Conservation (phyloP, 2,888 invertebrate genomes). For the Polylopha cassiicola region DNA sequence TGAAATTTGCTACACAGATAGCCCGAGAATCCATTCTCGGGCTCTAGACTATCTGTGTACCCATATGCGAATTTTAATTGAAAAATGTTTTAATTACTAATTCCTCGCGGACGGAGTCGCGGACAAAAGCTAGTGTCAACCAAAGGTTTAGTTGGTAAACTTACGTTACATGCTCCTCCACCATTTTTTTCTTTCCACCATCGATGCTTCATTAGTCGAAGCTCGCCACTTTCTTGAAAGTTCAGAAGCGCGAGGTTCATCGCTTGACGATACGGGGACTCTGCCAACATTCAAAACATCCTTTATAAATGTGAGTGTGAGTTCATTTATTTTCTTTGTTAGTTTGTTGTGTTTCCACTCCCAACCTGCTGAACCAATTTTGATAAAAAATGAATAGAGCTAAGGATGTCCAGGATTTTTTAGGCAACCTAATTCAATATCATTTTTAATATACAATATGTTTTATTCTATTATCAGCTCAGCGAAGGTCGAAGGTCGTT, state of each 20-base stretch:
- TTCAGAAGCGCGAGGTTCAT: conserved; percentile 89
- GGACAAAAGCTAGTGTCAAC: too few species aligned
- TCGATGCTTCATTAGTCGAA: conserved; percentile 86
- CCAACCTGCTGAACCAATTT: too few species aligned
- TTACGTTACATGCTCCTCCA: conserved; percentile 83
- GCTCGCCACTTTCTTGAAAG: conserved; percentile 89
- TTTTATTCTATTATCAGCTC: too few species aligned
- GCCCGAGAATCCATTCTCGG: neutral
- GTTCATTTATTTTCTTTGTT: too few species aligned
- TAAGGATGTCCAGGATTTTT: too few species aligned
- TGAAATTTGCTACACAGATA: too few species aligned
- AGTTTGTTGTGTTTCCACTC: too few species aligned
- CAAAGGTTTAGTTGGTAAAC: neutral
- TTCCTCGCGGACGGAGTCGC: neutral
- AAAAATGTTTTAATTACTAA: neutral
- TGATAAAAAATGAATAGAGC: too few species aligned
- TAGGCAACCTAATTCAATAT: too few species aligned
- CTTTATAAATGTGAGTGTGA: neutral
- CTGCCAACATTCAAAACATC: conserved; percentile 44
- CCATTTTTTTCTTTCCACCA: conserved; percentile 95
- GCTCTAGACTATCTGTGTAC: too few species aligned
- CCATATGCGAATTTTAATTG: neutral
- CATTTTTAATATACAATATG: too few species aligned
- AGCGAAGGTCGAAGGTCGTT: too few species aligned
- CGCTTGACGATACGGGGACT: conserved; percentile 84